phyloP scores from a whole-genome alignment of 1,140 invertebrate genomes.

The Pantala flavescens region DNA sequence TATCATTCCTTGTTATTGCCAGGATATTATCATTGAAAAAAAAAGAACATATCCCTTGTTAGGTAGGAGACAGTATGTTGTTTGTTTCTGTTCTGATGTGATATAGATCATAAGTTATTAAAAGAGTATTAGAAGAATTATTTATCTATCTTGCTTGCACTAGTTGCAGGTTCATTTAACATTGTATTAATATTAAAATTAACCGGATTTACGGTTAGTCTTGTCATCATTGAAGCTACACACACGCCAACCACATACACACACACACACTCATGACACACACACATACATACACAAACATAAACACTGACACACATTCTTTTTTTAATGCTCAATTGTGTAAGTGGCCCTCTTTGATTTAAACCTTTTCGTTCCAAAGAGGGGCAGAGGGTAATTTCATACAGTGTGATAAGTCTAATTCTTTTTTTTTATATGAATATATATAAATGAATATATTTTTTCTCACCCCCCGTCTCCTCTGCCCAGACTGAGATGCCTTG shows the following conservation, averaged over 20 bases:
- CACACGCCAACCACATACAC: background rate
- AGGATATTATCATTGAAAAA: conserved; percentile 8
- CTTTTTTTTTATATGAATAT: conserved; percentile 9
- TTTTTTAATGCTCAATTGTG: conserved; percentile 4
- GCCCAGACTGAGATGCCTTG: background rate
- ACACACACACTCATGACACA: background rate
- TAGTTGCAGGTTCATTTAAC: background rate
- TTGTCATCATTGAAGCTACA: background rate
- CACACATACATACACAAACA: background rate
- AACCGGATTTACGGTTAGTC: background rate
- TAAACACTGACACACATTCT: background rate
- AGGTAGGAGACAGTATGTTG: background rate
- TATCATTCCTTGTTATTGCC: conserved; percentile 9
- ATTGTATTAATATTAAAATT: background rate
- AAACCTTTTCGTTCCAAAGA: background rate
- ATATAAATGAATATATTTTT: conserved; percentile 11
- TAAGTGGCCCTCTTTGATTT: background rate
- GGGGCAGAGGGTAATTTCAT: conserved; percentile 8
- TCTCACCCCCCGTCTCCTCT: background rate
- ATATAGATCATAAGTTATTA: conserved; percentile 1
- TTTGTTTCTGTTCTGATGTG: conserved; percentile 6
- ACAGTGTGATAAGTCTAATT: conserved; percentile 5
- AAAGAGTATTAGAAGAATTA: conserved; percentile 2
- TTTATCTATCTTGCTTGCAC: conserved; percentile 6
- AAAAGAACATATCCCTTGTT: conserved; percentile 1